Conservation (phyloP, 2,888 invertebrate species). For the Nephrotoma flavescens region DNA sequence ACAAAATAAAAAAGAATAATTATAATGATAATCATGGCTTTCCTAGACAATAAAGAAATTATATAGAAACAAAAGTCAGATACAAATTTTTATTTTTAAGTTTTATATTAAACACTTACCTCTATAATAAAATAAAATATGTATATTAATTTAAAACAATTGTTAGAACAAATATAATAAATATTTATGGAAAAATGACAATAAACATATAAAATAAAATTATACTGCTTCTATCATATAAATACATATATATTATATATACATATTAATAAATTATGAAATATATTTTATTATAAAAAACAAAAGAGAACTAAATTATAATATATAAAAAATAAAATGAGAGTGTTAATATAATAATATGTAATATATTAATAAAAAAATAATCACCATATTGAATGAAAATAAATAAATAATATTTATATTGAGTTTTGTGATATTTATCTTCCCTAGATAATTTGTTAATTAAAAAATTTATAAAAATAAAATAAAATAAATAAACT, state of each 20-base stretch:
- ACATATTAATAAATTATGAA: background rate
- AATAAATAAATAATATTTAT: background rate
- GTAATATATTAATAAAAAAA: background rate
- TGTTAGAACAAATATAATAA: conserved; percentile 1
- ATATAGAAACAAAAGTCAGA: background rate
- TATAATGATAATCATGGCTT: background rate
- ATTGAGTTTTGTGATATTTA: background rate
- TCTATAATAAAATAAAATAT: background rate
- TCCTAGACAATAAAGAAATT: background rate
- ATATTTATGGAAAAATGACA: background rate
- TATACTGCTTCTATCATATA: background rate
- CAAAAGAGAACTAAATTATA: background rate
- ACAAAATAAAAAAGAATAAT: background rate
- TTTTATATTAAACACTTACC: background rate
- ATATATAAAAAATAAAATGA: background rate
- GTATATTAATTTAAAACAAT: background rate
- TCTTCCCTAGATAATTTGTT: background rate
- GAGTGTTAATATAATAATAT: background rate
- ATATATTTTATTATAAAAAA: background rate
- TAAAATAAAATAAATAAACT: background rate
- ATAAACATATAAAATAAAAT: background rate
- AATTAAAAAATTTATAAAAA: background rate
- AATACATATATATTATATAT: background rate
- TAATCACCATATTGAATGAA: background rate
- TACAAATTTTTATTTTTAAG: background rate